Conservation (phyloP, 2,888 invertebrate species). For the Eudasyphora cyanicolor region DNA sequence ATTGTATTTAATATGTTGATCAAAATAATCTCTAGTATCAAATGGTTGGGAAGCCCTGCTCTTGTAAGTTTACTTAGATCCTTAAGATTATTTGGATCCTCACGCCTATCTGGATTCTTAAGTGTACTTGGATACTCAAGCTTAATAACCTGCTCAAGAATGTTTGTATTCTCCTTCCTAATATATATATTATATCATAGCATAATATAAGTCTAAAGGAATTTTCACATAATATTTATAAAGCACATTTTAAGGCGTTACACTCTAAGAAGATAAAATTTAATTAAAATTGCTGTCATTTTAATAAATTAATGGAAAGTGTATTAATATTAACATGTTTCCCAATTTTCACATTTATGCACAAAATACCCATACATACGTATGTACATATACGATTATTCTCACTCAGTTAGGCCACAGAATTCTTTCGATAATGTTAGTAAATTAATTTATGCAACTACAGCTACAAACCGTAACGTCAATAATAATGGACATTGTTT, state of each 20-base stretch:
- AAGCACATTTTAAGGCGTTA: constrained; percentile 16
- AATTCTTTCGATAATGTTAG: neutral
- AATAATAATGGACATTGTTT: neutral
- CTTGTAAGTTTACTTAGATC: too few species aligned
- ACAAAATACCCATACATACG: neutral
- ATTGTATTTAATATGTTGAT: too few species aligned
- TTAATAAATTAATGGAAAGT: constrained; percentile 58
- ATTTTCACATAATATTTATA: too few species aligned
- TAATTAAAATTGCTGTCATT: constrained; percentile 58
- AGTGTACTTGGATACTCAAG: too few species aligned
- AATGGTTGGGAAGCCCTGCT: too few species aligned
- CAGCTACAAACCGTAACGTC: neutral
- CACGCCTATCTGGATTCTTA: too few species aligned
- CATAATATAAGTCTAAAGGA: too few species aligned
- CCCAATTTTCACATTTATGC: neutral
- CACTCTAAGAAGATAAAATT: constrained; percentile 30
- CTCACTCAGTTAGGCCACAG: neutral
- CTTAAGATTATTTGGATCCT: too few species aligned
- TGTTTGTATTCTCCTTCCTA: too few species aligned
- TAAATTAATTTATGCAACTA: neutral
- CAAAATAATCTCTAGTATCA: too few species aligned
- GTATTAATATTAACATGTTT: constrained; percentile 35
- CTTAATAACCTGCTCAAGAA: too few species aligned
- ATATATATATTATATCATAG: too few species aligned
- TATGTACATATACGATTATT: neutral